Base-by-base conservation (phyloP, 1,140 invertebrate genomes). In the Nephotettix cincticeps region DNA sequence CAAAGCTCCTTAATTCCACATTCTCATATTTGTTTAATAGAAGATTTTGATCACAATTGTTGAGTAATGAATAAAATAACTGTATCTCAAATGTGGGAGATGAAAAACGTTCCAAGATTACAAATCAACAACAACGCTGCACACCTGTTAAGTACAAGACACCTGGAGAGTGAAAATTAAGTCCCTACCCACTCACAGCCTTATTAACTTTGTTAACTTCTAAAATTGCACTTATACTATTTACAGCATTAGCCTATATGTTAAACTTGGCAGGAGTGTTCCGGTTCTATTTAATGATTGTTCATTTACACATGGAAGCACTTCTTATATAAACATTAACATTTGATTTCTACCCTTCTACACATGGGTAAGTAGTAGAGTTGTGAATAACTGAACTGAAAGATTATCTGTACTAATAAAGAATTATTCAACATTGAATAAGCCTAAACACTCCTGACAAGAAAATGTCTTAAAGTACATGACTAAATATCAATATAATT, bases 181-280 rank as follows among this genome's bases (percentile, higher is more conserved):
- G 47, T 51, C 47, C 19, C 47, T 51, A 21, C 47, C 47, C 47
- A 51, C 47, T 51, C 47, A 51, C 47, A 51, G 47, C 47, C 47
- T 51, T 21, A n/a, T 51, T 51, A 51, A 51, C 47, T 51, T n/a
- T n/a, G 47, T 51, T 51, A 51, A 51, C 47, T 51, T 51, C 47
- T 51, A 51, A 51, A 51, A 51, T 51, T 51, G 47, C 47, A 51
- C 47, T 51, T 51, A 51, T 21, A 51, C 21, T 51, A 51, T 51
- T 51, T 51, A 51, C 47, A 51, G 47, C 47, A 51, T 51, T 19
- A n/a, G n/a, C n/a, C n/a, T n/a, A 4, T 17, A 19, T 51, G 47
- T 51, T 51, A 17, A 51, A 51, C 47, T 36, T 36, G 32, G 21
- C 47, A 51, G 47, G 47, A 51, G 14, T n/a, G 19, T 51, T 51